Conservation (phyloP, 2,113 vertebrate genomes). For the Tinamus guttatus region DNA sequence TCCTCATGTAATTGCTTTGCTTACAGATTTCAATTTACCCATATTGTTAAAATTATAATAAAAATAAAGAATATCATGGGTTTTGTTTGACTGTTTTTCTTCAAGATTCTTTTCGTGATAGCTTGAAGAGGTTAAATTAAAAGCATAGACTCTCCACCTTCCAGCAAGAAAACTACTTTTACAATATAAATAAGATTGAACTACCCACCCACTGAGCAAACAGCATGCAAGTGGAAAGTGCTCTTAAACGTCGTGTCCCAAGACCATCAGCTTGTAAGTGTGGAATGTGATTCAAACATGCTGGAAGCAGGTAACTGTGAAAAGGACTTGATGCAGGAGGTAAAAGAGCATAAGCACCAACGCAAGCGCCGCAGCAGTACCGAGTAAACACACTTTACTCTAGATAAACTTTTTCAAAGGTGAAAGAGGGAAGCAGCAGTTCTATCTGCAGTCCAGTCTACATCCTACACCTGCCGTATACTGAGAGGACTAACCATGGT, state of each 20-base stretch:
- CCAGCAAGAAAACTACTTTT: neutral
- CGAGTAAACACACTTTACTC: neutral
- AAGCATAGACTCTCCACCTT: neutral
- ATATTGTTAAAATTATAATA: slow-evolving; percentile 51
- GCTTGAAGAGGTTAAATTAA: neutral
- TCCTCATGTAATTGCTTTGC: slow-evolving; percentile 70
- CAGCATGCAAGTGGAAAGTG: neutral
- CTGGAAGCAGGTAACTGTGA: neutral
- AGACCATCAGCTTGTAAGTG: neutral
- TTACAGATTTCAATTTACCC: slow-evolving; percentile 59
- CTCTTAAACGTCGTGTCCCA: neutral
- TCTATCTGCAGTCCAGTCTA: neutral
- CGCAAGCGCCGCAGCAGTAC: neutral
- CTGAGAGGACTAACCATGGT: neutral
- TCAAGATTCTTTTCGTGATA: neutral
- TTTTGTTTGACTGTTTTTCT: neutral
- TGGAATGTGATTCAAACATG: neutral
- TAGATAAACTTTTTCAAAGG: neutral
- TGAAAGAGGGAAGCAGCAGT: neutral
- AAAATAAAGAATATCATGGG: neutral
- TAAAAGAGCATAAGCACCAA: neutral
- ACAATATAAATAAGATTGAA: neutral
- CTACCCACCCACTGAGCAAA: neutral
- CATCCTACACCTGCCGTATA: neutral
- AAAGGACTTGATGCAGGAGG: neutral